Evolutionary conservation across 1,140 invertebrate species (phyloP), one percentile per base, ranked within the genome.

Genomic region (Harlomillsia oculata): DNA sequence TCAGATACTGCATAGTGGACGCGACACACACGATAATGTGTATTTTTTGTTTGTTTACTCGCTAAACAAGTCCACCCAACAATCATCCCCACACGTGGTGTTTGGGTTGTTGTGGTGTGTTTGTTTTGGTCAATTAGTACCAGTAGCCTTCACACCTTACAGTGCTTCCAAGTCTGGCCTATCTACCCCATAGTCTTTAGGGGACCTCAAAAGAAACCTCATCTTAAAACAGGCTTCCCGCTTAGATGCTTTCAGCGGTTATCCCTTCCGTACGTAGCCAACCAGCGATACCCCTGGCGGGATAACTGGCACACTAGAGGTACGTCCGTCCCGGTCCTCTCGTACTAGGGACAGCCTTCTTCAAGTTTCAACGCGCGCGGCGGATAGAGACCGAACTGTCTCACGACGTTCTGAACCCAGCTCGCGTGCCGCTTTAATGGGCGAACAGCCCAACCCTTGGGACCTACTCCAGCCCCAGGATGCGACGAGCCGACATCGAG

Each of bases 401-500:
- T 83, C 79, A 81, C 79, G 80, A 82, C 79, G 79, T 78, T 83
- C 80, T 82, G 82, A 83, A 81, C 80, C 81, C 79, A 83, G 80
- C 81, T 82, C 80, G 82, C 77, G 75, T 80, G 80, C 79, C 79
- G 79, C 82, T 75, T 81, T 80, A 71, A 77, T 75, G 79, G 80
- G 79, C 82, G 81, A 83, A 82, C 80, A 86, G 83, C 84, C 82
- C 80, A 77, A 84, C 82, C 76, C 81, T 85, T 84, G 77, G 80
- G 75, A 78, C 83, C 82, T 83, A 82, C 79, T 83, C 80, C 81
- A 83, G 83, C 80, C 76, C 81, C 83, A 85, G 84, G 81, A 85
- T 84, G 84, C 81, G 81, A 85, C 84, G 82, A 84, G 80, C 82
- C 80, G 81, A 84, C 78, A 82, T 84, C 81, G 80, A 84, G 82